phyloP scores from a whole-genome alignment of 2,797 vertebrate species.

The Micropoecilia bifurca region DNA sequence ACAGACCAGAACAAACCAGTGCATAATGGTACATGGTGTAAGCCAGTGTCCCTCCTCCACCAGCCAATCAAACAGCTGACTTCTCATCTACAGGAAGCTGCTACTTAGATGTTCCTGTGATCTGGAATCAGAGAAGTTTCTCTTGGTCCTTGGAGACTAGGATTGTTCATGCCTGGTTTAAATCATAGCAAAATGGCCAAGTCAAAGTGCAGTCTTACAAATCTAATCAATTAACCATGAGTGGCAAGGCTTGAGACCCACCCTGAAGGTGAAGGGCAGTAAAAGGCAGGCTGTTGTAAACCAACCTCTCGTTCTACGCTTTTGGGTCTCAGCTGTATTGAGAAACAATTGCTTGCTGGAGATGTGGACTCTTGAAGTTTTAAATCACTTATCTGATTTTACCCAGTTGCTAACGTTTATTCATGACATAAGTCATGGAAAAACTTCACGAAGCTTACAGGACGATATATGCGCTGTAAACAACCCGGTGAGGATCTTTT shows the following conservation, averaged over 20 bases:
- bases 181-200: neutral
- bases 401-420: too few relatives aligned
- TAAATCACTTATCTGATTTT: too few relatives aligned
- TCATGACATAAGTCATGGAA: neutral
- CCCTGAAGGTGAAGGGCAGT: neutral
- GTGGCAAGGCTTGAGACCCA: neutral
- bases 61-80: neutral
- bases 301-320: neutral
- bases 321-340: neutral
- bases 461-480: neutral
- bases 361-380: too few relatives aligned
- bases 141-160: neutral
- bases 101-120: neutral
- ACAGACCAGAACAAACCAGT: neutral
- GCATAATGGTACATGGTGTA: neutral
- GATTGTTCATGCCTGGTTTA: neutral
- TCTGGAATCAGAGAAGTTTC: neutral
- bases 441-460: neutral
- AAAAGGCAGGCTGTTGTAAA: neutral
- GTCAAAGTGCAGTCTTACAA: neutral
- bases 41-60: neutral
- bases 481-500: neutral
- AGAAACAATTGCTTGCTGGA: too few relatives aligned
- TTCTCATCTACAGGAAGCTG: neutral
- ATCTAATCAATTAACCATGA: neutral